Evolutionary conservation across 1,140 invertebrate genomes (phyloP), one percentile per base, ranked within the genome.

Genomic region (Cyrtorhinus lividipennis): DNA sequence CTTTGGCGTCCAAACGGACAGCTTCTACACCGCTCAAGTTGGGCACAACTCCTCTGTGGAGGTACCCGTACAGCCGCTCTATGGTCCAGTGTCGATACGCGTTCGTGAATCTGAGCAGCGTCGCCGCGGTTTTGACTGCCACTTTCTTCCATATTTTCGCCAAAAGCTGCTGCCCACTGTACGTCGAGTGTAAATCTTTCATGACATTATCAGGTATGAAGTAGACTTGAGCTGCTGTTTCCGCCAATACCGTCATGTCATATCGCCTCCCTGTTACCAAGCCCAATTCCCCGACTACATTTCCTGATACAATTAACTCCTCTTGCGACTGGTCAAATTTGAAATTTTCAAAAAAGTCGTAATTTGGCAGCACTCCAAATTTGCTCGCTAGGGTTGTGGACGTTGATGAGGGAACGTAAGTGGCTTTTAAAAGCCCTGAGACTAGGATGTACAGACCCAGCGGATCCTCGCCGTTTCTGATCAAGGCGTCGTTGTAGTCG

Each of bases 221-320:
- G 20, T 15, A 53, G 18, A 65, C 74, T 69, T 73, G 71, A 1
- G 76, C 75, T 8, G 68, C 67, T 2, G 76, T 77, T 65, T 78
- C 76, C 65, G 75, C 76, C 0, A 67, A 72, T 5, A 75, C 70
- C 1, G 68, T 71, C 1, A 72, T 72, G 46, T 70, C 72, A 24
- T 73, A 65, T 1, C 67, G 67, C 46, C 67, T 67, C 56, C 71
- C 70, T 18, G 73, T 74, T 2, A 77, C 65, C 12, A 76, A 64
- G 15, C 75, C 72, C 64, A 75, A 70, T 65, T 77, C 76, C 1
- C 76, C 76, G 38, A 77, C 69, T 1, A 77, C 71, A 38, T 72
- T 74, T 8, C 76, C 77, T 15, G 74, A 69, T 0, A 73, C 70
- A 60, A 77, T 67, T 59, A 73, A 77, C 61, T 77, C 75, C 8